Conservation (phyloP, 35 echinoderm and acorn worm species). For the Ophiothrix spiculata region DNA sequence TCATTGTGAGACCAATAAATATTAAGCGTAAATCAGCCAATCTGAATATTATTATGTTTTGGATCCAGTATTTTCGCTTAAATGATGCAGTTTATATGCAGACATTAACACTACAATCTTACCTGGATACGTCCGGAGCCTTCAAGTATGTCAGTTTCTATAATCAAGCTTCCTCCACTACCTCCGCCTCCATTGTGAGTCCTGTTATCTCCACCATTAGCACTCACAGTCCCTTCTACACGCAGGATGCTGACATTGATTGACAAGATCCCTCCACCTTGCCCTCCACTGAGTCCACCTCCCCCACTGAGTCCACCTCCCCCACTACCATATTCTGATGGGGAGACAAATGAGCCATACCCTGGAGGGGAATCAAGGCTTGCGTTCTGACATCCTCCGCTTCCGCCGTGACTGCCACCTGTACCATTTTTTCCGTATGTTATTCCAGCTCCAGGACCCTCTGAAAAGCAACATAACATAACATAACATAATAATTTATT, state of each 20-base stretch:
- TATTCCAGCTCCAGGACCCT: slow-evolving; percentile 61
- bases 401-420: slow-evolving; percentile 74
- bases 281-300: slow-evolving; percentile 13
- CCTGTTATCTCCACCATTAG: slow-evolving; percentile 34
- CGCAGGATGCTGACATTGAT: slow-evolving; percentile 47
- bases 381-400: slow-evolving; percentile 45
- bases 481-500: no score
- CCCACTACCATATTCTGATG: slow-evolving; percentile 66
- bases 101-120: no score
- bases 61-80: no score
- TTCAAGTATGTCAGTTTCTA: slow-evolving; percentile 34
- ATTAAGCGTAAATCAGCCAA: no score
- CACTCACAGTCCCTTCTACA: slow-evolving; percentile 58
- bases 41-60: no score
- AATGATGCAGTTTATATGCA: no score
- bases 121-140: slow-evolving; percentile 65
- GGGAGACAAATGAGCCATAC: slow-evolving; percentile 77
- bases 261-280: slow-evolving; percentile 65
- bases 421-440: slow-evolving; percentile 47
- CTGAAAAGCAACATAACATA: no score
- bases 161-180: slow-evolving; percentile 71
- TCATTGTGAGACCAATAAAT: no score
- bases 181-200: slow-evolving; percentile 37
- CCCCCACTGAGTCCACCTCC: no score
- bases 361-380: slow-evolving; percentile 32